These are phyloP conservation scores for Trinorchestia longiramus DNA, from an alignment of 1,140 invertebrate species.

Conservation along the genomic window DNA sequence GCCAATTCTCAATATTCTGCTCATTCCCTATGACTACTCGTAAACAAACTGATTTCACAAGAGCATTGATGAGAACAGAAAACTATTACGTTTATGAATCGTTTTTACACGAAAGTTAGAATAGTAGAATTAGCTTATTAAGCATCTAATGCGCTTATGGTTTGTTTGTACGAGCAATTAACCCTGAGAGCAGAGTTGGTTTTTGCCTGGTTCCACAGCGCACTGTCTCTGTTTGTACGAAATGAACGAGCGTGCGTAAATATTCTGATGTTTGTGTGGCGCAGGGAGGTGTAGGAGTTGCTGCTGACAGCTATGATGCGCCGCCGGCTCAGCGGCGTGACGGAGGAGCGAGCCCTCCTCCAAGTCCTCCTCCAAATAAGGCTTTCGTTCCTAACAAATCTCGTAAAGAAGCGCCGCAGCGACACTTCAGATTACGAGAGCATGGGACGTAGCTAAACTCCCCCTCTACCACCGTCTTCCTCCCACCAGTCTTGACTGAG, in stretches of 20 bases:
- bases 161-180: not conserved
- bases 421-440: slow-evolving; percentile 36
- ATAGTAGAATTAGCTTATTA: not conserved
- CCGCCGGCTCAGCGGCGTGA: not conserved
- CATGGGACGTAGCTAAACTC: not conserved
- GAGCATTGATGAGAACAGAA: no score
- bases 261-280: not conserved
- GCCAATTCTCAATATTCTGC: no score
- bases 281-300: not conserved
- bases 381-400: not conserved
- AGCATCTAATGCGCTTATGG: not conserved
- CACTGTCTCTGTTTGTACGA: not conserved
- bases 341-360: not conserved
- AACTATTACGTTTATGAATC: no score
- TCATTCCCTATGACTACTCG: no score
- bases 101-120: not conserved
- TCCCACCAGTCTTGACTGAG: slow-evolving; percentile 4
- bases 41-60: no score
- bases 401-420: slow-evolving; percentile 38
- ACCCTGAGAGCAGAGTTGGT: not conserved
- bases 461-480: not conserved
- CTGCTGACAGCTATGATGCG: slow-evolving; percentile 6
- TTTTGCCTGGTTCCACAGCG: not conserved
- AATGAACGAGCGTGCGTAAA: not conserved
- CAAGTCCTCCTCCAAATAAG: not conserved